A percentile compares a stretch with the other conserved stretches of the same genome.
phyloP scores from a whole-genome alignment of 1,140 invertebrate genomes.

The Drosophila sp. region DNA sequence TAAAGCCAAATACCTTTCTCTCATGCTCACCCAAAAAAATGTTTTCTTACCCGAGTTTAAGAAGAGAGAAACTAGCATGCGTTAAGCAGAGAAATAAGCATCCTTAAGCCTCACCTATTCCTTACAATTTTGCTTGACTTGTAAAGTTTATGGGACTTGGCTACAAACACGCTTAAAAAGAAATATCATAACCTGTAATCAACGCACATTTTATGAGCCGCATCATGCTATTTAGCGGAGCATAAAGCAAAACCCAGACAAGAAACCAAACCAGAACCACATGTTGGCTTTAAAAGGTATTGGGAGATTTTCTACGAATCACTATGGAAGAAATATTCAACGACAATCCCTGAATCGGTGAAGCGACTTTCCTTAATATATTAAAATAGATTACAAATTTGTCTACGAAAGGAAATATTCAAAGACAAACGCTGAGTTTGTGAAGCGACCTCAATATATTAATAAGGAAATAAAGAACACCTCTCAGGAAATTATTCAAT shows the following conservation, averaged over 20 bases:
- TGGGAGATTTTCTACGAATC: background rate
- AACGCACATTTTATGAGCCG: conserved; percentile 32
- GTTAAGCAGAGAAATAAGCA: background rate
- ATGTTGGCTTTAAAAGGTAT: background rate
- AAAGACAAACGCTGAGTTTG: too few relatives aligned
- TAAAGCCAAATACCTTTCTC: background rate
- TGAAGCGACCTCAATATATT: too few relatives aligned
- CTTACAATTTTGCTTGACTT: background rate
- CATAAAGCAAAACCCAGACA: conserved; percentile 23
- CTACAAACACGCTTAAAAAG: conserved; percentile 7
- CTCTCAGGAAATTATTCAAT: too few relatives aligned
- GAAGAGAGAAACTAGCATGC: background rate
- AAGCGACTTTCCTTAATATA: too few relatives aligned
- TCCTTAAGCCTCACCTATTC: background rate
- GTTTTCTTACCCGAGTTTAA: background rate
- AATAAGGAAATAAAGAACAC: too few relatives aligned
- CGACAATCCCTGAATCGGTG: too few relatives aligned
- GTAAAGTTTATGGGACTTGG: background rate
- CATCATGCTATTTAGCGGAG: conserved; percentile 28
- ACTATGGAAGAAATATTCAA: too few relatives aligned
- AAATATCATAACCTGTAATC: conserved; percentile 33
- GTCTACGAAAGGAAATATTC: too few relatives aligned
- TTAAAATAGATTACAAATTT: too few relatives aligned
- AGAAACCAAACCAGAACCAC: conserved; percentile 9
- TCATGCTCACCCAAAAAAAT: background rate